These are phyloP conservation scores for Xestoiulus laeticollis DNA, from an alignment of 2,888 invertebrate genomes.

Conservation along the genomic window DNA sequence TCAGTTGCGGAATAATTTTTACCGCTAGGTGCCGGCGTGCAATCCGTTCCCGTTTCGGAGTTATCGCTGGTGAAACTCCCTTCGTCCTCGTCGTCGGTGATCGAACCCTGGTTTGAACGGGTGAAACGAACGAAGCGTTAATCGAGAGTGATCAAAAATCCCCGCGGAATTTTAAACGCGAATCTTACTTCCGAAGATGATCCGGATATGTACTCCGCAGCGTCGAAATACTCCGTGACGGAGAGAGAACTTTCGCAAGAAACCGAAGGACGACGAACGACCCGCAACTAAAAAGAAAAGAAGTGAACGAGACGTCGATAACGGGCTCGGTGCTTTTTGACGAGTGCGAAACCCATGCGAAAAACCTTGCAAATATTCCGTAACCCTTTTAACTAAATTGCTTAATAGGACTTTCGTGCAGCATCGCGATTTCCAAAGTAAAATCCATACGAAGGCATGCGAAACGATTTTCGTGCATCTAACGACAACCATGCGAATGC, in stretches of 20 bases:
- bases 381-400: too few relatives aligned
- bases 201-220: slow-evolving; percentile 71
- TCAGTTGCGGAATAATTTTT: too few relatives aligned
- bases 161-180: neutral
- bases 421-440: neutral
- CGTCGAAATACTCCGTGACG: slow-evolving; percentile 83
- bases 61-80: slow-evolving; percentile 76
- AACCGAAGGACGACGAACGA: slow-evolving; percentile 73
- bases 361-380: too few relatives aligned
- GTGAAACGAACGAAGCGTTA: neutral
- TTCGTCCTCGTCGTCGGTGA: slow-evolving; percentile 62
- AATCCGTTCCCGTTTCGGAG: slow-evolving; percentile 69
- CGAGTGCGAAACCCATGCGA: too few relatives aligned
- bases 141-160: neutral
- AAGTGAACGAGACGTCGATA: neutral
- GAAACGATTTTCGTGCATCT: neutral
- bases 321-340: too few relatives aligned
- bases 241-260: slow-evolving; percentile 78
- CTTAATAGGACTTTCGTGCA: too few relatives aligned
- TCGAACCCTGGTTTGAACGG: slow-evolving; percentile 54
- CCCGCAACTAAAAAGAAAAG: slow-evolving; percentile 57
- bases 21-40: slow-evolving; percentile 58
- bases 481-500: neutral
- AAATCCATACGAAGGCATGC: neutral
- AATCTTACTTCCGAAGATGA: slow-evolving; percentile 75